Conservation (phyloP, 2,888 invertebrate genomes). For the Phrixothrix hirtus region DNA sequence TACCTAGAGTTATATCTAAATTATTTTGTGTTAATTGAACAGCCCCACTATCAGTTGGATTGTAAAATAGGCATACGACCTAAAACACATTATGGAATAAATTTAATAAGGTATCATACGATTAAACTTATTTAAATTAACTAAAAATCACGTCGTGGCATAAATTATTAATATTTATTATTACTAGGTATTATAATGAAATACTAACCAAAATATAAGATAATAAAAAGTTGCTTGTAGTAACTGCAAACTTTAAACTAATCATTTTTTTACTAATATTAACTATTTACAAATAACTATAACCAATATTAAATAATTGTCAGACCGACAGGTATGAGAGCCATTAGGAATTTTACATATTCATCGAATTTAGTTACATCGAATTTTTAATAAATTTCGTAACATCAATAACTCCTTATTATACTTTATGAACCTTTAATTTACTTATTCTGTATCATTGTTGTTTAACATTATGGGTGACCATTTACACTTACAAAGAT, state of each 20-base stretch:
- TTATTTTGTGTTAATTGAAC: constrained; percentile 79
- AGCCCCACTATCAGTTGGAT: constrained; percentile 80
- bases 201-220: constrained; percentile 53
- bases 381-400: no score
- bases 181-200: no score
- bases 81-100: no score
- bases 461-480: no score
- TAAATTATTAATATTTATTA: constrained; percentile 1
- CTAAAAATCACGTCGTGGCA: constrained; percentile 7
- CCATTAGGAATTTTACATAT: constrained; percentile 9
- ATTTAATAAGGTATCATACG: no score
- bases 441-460: no score
- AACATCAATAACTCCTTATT: no score
- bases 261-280: constrained; percentile 24
- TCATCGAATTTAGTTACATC: constrained; percentile 6
- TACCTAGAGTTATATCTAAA: constrained; percentile 84
- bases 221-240: constrained; percentile 48
- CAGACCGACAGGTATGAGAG: constrained; percentile 5
- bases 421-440: no score
- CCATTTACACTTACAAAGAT: no score
- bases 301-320: constrained; percentile 1
- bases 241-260: constrained; percentile 26
- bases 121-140: no score
- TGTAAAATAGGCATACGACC: constrained; percentile 65
- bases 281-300: constrained; percentile 27